These are phyloP conservation scores for Aptenodytes forsteri DNA, from an alignment of 2,113 vertebrate species.

Conservation along the genomic window DNA sequence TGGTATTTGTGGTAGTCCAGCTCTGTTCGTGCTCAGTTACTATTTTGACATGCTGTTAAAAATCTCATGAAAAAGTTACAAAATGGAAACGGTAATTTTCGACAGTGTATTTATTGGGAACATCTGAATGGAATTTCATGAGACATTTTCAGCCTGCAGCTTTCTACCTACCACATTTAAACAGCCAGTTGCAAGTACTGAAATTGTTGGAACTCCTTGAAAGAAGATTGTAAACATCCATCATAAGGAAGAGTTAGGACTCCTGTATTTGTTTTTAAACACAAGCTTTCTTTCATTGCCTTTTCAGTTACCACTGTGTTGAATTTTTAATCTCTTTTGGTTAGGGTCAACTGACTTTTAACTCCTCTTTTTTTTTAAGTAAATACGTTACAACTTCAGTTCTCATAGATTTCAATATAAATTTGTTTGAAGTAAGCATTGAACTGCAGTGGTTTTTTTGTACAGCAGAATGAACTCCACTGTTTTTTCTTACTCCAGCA, in stretches of 20 bases:
- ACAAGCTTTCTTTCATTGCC: neutral
- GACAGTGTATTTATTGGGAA: neutral
- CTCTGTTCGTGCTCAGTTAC: neutral
- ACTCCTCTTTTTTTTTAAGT: neutral
- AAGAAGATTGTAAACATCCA: neutral
- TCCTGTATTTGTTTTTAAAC: neutral
- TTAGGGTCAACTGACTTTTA: neutral
- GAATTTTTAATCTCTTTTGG: neutral
- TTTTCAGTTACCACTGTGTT: neutral
- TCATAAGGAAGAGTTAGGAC: neutral
- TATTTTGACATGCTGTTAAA: neutral
- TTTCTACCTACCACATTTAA: neutral
- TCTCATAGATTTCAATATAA: neutral
- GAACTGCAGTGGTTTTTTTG: neutral
- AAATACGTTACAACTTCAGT: neutral
- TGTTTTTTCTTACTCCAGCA: neutral
- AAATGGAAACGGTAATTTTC: neutral
- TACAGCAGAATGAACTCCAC: neutral
- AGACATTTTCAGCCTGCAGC: neutral
- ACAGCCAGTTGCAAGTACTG: neutral
- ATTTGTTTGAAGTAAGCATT: neutral
- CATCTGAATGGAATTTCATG: neutral
- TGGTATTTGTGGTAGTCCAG: neutral
- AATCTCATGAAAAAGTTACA: neutral
- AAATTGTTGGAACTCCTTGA: neutral